Evolutionary conservation across 2,888 invertebrate genomes (phyloP), one percentile per base, ranked within the genome.

Genomic region (Caenorhabditis plicata): DNA sequence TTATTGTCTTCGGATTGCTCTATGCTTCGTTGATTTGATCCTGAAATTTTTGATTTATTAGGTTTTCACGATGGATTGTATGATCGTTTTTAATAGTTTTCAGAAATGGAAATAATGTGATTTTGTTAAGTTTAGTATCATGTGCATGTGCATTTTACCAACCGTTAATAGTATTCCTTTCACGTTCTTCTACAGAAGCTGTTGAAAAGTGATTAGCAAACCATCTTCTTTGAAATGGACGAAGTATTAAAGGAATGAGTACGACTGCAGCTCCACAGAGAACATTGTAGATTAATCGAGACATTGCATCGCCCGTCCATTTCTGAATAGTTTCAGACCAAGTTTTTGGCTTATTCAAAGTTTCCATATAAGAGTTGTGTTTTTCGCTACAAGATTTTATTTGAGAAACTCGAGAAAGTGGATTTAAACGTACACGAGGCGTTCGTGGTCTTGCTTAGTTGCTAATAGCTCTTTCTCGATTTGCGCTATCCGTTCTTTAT

Each of bases 141-240:
- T n/a, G n/a, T n/a, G n/a, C n/a, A n/a, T n/a, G n/a, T n/a, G n/a
- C n/a, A n/a, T n/a, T n/a, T n/a, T n/a, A n/a, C n/a, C n/a, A n/a
- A n/a, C n/a, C n/a, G n/a, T n/a, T n/a, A n/a, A n/a, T n/a, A n/a
- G n/a, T n/a, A n/a, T n/a, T n/a, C n/a, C n/a, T n/a, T n/a, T n/a
- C n/a, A n/a, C n/a, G n/a, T n/a, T n/a, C n/a, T n/a, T n/a, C n/a
- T n/a, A n/a, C n/a, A n/a, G n/a, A n/a, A n/a, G n/a, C n/a, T n/a
- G n/a, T n/a, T n/a, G n/a, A n/a, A n/a, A n/a, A n/a, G n/a, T n/a
- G n/a, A n/a, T n/a, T 47, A 2, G 48, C 26, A 13, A 61, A 26
- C 61, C 61, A 61, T 49, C 61, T 42, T 19, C 61, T 17, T 51
- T 61, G 61, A 23, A 61, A 50, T 27, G 61, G 61, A 7, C 61